Evolutionary conservation across 2,888 invertebrate species (phyloP).

Genomic region (Lasioglossum leucozonium): DNA sequence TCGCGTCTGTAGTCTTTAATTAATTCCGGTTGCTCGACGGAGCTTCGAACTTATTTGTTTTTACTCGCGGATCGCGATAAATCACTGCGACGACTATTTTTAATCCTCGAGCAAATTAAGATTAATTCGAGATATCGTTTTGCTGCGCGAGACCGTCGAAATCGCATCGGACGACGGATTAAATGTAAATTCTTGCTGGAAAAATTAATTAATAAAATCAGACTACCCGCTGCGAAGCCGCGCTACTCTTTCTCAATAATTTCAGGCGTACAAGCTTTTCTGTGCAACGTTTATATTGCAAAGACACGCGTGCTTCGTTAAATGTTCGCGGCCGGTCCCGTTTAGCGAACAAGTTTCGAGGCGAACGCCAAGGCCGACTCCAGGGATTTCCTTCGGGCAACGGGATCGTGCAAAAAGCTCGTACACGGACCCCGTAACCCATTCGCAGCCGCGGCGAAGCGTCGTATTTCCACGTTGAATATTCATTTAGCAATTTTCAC

Average conservation of each 20-base stretch:
- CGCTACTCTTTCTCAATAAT: neutral
- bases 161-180: neutral
- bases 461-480: conserved; percentile 26
- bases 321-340: neutral
- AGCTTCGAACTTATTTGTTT: neutral
- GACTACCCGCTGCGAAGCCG: neutral
- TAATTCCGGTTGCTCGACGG: conserved; percentile 10
- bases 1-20: conserved; percentile 11
- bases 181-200: neutral
- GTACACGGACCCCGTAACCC: conserved; percentile 1
- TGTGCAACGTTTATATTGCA: neutral
- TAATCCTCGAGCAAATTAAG: neutral
- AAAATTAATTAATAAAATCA: neutral
- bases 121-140: neutral
- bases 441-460: conserved; percentile 19
- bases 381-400: neutral
- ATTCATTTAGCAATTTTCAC: conserved; percentile 46
- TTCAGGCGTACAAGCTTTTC: neutral
- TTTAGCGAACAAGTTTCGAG: neutral
- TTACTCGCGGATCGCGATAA: neutral
- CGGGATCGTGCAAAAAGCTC: neutral
- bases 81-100: neutral
- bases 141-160: neutral
- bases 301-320: neutral
- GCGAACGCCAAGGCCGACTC: neutral